Percentiles rank a stretch among this genome's conserved stretches.
Conservation (phyloP, 2,797 vertebrate species). For the Sebastes cheni region DNA sequence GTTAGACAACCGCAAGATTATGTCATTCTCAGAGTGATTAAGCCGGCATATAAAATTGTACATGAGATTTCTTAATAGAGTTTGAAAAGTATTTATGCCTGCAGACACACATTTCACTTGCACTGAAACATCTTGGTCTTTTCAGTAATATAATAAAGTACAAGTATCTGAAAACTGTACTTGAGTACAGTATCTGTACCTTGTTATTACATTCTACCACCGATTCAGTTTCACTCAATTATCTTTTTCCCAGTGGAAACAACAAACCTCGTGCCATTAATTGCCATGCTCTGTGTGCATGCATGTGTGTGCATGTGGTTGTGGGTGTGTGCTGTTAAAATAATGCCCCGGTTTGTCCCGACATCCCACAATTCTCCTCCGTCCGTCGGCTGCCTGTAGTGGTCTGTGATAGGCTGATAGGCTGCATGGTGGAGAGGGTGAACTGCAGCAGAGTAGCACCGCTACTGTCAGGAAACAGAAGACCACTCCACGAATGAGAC, state of each 20-base stretch:
- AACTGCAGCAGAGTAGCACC: slow-evolving; percentile 70
- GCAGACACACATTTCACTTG: too few relatives aligned
- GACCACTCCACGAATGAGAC: slow-evolving; percentile 61
- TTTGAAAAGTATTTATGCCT: too few relatives aligned
- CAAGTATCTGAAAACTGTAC: not conserved
- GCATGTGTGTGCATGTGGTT: not conserved
- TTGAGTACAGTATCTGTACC: not conserved
- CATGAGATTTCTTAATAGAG: too few relatives aligned
- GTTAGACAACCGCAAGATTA: too few relatives aligned
- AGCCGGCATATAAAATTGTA: fast-evolving
- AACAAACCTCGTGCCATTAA: slow-evolving; percentile 45
- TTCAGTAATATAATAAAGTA: not conserved
- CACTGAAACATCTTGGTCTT: too few relatives aligned
- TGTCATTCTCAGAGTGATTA: too few relatives aligned
- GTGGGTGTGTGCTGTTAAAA: slow-evolving; percentile 34
- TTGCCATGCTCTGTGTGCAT: slow-evolving; percentile 9
- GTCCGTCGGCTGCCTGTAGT: not conserved
- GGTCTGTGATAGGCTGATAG: slow-evolving; percentile 56
- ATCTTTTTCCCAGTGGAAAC: not conserved
- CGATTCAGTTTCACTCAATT: slow-evolving; percentile 28
- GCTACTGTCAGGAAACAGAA: slow-evolving; percentile 70
- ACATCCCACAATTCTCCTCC: slow-evolving; percentile 76
- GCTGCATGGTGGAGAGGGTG: slow-evolving; percentile 43
- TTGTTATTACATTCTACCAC: not conserved
- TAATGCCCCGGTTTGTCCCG: slow-evolving; percentile 70